These are phyloP conservation scores for Habrosyne pyritoides DNA, from an alignment of 2,888 invertebrate genomes.

Conservation along the genomic window DNA sequence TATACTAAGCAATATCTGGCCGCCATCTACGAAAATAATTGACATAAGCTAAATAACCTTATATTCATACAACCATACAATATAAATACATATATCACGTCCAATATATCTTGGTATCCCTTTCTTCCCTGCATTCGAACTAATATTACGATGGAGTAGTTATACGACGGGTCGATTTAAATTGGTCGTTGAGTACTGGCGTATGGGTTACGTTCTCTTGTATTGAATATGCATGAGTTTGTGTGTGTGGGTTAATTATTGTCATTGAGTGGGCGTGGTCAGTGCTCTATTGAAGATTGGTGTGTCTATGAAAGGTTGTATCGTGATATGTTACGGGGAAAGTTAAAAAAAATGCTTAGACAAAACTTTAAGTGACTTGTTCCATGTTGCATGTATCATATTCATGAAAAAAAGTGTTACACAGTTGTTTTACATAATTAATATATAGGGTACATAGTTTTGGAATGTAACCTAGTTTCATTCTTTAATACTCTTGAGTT, in stretches of 20 bases:
- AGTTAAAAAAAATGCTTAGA: neutral
- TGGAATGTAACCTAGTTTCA: no score
- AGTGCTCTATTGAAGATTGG: conserved; percentile 48
- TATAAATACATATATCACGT: neutral
- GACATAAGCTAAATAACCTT: conserved; percentile 4
- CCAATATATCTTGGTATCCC: neutral
- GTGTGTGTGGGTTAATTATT: conserved; percentile 44
- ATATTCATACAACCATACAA: neutral
- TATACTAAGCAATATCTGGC: conserved; percentile 1
- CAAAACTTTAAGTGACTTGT: neutral
- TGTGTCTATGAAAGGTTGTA: conserved; percentile 39
- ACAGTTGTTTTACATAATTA: no score
- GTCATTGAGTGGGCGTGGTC: conserved; percentile 64
- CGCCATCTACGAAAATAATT: conserved; percentile 3
- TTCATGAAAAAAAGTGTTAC: no score
- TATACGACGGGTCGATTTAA: neutral
- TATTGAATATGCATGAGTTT: conserved; percentile 23
- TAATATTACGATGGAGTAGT: neutral
- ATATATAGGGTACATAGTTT: no score
- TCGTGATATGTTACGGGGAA: conserved; percentile 24
- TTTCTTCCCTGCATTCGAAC: neutral
- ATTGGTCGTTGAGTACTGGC: conserved; percentile 8
- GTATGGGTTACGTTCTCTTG: conserved; percentile 12
- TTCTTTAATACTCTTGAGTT: no score
- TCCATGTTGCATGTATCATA: no score